Evolutionary conservation across 2,113 vertebrate genomes (phyloP).

Genomic region (Zosterops lateralis): DNA sequence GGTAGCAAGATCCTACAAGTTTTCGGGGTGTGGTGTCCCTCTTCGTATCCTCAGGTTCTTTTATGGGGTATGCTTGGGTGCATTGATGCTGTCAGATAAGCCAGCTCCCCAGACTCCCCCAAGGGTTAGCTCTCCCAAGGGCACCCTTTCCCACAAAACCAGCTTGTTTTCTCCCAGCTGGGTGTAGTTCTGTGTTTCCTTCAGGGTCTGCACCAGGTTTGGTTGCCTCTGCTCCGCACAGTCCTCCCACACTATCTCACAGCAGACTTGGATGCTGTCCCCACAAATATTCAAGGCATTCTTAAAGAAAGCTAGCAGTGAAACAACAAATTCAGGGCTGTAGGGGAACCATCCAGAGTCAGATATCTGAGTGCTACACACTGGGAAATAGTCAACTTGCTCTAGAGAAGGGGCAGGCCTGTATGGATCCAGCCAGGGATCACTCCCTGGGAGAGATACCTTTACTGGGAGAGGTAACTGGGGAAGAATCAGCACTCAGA

Average conservation of each 20-base stretch:
- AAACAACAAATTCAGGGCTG: background rate
- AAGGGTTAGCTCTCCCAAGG: background rate
- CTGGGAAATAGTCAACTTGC: background rate
- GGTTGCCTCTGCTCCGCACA: background rate
- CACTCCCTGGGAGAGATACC: background rate
- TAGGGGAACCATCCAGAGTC: background rate
- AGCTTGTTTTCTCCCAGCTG: background rate
- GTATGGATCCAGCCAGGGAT: background rate
- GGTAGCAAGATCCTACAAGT: background rate
- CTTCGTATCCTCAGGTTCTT: background rate
- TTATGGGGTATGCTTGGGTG: background rate
- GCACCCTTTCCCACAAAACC: background rate
- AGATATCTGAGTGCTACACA: background rate
- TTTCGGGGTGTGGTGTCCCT: background rate
- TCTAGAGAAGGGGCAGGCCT: background rate
- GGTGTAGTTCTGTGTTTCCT: background rate
- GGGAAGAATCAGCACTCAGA: background rate
- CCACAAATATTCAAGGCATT: background rate
- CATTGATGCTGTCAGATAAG: background rate
- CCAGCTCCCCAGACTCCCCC: background rate
- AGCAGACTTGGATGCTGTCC: rapidly evolving
- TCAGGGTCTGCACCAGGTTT: background rate
- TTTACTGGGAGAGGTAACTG: background rate
- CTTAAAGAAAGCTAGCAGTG: background rate
- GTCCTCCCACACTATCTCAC: background rate